Base-by-base conservation (phyloP, 2,888 invertebrate genomes). In the Petrophora chlorosata region DNA sequence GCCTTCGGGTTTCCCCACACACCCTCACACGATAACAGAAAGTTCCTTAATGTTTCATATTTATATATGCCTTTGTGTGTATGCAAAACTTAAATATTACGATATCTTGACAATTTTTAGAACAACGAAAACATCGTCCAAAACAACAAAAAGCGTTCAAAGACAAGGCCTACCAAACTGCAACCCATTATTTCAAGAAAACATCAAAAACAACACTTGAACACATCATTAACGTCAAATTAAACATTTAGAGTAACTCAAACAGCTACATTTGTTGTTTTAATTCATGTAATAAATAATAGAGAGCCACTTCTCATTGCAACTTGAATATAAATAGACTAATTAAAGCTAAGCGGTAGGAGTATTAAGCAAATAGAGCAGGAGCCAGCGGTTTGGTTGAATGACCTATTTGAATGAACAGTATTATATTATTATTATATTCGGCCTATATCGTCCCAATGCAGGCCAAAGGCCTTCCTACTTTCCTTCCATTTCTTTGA, bases 291-390 rank as follows among this genome's bases (percentile, higher is more conserved):
- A 36, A 80, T 85, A 83, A 85, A 85, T 85, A 83, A 82, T 84
- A 82, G 71, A 85, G 76, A 74, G 62, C 73, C 79, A 73, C 79
- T 79, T 79, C 80, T 83, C 80, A 76, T 68, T 82, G 82, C 79
- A 82, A 84, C 79, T 85, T 80, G 85, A 86, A 85, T 86, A 82
- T 82, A 85, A 86, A 86, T 84, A 76, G 81, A 70, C 72, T 80
- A 81, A 86, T 86, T 86, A 86, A 85, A 79, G 70, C 81, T 82
- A 82, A 85, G 79, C 80, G 76, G 67, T 73, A 69, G 67, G 69
- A 73, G 81, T 79, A 80, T 76, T 68, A 77, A 79, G 76, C 71
- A 74, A 79, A 41, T 50, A 44, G 49, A 28, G 1, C 5, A 15
- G 19, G 50, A 50, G 42, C 32, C 32, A 23, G 5, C 16, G 19